phyloP scores from a whole-genome alignment of 2,113 vertebrate genomes.

The Pseudopodoces humilis region DNA sequence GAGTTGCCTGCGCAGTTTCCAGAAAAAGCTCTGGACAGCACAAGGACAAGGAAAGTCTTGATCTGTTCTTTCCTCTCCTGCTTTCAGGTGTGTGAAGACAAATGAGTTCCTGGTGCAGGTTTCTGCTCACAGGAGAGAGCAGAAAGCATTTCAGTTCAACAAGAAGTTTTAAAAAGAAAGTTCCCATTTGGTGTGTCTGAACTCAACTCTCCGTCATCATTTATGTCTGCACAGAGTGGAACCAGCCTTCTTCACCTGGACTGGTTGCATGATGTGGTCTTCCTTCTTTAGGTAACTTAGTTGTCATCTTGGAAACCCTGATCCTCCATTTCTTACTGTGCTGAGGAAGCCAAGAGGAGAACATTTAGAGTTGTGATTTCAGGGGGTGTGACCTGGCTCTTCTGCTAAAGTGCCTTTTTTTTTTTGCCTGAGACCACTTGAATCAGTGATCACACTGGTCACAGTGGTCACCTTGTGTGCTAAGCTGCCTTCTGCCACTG shows the following conservation, averaged over 20 bases:
- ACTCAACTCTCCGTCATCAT: background rate
- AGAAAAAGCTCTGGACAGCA: background rate
- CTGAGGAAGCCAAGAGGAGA: background rate
- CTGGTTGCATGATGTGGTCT: background rate
- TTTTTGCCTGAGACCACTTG: background rate
- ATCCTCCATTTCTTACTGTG: background rate
- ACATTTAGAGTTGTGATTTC: rapidly evolving
- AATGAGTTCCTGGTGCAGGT: background rate
- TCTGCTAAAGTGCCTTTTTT: background rate
- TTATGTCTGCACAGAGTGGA: background rate
- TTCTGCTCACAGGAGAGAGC: background rate
- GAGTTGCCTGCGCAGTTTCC: background rate
- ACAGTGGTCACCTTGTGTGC: background rate
- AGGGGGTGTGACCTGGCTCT: background rate
- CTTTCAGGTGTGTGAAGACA: background rate
- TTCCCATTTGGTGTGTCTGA: background rate
- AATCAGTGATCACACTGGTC: background rate
- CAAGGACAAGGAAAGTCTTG: background rate
- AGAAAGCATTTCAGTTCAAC: background rate
- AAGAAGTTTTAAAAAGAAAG: background rate
- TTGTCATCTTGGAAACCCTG: background rate
- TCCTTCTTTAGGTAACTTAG: background rate
- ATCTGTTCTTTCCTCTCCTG: background rate
- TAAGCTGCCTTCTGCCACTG: background rate
- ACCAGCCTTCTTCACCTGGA: background rate